phyloP scores from a whole-genome alignment of 2,888 invertebrate genomes.

The Chymomyza fuscimana region DNA sequence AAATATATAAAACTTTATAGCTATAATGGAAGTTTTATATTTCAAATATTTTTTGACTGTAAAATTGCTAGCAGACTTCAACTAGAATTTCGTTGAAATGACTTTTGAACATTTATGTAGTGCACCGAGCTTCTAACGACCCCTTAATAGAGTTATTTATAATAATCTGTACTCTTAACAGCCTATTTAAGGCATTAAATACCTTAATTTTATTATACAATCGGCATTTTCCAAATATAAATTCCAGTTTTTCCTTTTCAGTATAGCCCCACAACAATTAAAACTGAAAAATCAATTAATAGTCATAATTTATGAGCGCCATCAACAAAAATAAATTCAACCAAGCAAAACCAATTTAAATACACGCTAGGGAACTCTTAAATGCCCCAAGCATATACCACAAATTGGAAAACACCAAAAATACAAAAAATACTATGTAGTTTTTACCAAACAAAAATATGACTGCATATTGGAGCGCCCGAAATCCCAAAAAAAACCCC shows the following conservation, averaged over 20 bases:
- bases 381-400: slow-evolving; percentile 40
- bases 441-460: slow-evolving; percentile 1
- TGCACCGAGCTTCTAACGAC: neutral
- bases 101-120: neutral
- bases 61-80: neutral
- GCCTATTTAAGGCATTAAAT: neutral
- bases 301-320: slow-evolving; percentile 33
- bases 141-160: neutral
- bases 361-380: slow-evolving; percentile 49
- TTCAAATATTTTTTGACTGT: neutral
- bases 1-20: too few relatives aligned
- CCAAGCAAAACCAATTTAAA: slow-evolving; percentile 47
- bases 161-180: neutral
- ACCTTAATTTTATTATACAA: neutral
- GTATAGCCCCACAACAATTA: neutral
- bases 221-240: neutral
- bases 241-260: neutral
- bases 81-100: neutral
- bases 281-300: slow-evolving; percentile 30
- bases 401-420: slow-evolving; percentile 45
- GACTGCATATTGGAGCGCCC: neutral
- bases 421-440: slow-evolving; percentile 27
- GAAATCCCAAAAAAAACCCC: neutral
- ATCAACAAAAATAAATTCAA: slow-evolving; percentile 29
- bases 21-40: too few relatives aligned